Evolutionary conservation across 2,797 vertebrate species (phyloP), one percentile per base, ranked within the genome.

Genomic region (Helostoma temminkii): DNA sequence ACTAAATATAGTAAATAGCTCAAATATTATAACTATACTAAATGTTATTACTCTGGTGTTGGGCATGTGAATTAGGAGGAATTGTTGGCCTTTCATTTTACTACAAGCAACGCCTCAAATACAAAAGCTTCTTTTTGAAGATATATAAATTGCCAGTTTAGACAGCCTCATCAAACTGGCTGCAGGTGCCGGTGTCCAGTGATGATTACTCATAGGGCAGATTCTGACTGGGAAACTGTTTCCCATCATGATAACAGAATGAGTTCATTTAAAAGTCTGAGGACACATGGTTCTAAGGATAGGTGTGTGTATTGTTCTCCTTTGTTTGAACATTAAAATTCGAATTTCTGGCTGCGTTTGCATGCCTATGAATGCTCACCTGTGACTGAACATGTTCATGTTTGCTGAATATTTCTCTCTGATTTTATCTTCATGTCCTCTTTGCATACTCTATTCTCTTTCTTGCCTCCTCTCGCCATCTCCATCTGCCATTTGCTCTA

Each of bases 141-240:
- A 57, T 3, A 5, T 34, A 14, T 25, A 6, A 42, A 24, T 26
- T 37, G 47, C 24, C 32, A 21, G 12, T 64, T 54, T n/a, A 12
- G 30, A 49, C 39, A 59, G 41, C 21, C 50, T 83, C 66, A 30
- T 80, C 37, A 71, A 68, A 57, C 30, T 28, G 42, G 21, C 37
- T 47, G 57, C 60, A 58, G 60, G 47, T 46, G 32, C 62, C 52
- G 2, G 85, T 89, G 90, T 92, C 84, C 84, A 70, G 83, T 96
- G 96, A 98, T 96, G 96, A 97, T 94, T 87, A 92, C 95, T 94
- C 95, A 95, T 98, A 97, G 96, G 96, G 96, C 96, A 97, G 96
- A 98, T 97, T 97, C 95, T 98, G 96, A 98, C 62, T 84, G 89
- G 55, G 88, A 89, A 80, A 61, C 9, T 41, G n/a, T 77, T 86